Evolutionary conservation across 2,888 invertebrate genomes (phyloP), one percentile per base, ranked within the genome.

Genomic region (Amiota minor): DNA sequence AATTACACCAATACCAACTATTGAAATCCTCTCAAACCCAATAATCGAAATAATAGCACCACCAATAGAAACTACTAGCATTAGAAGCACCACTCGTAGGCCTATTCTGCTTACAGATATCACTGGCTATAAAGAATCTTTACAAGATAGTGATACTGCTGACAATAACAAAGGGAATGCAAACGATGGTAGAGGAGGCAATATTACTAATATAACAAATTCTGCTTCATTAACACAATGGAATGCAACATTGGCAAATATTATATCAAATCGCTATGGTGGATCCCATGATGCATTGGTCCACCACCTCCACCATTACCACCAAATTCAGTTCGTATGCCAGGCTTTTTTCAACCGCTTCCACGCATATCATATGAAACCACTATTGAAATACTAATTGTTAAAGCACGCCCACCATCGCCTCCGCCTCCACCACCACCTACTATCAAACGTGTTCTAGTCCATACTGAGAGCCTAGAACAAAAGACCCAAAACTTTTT

Each of bases 301-400:
- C 83, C 84, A 49, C 83, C 84, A 50, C 84, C 85, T 20, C 83
- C 87, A 61, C 87, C 87, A 46, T 74, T 87, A 73, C 88, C 89
- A n/a, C 88, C 89, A 35, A 80, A 88, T 75, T 84, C 81, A 74
- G 78, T 87, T 73, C 88, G 89, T 78, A 89, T 89, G 89, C 89
- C 89, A 72, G 89, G 89, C 82, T 89, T 90, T 74, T 89, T 90
- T 79, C 88, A 89, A 87, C 90, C 90, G 70, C 82, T 90, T 74
- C 90, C 89, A 74, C 85, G 84, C 78, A 86, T 90, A 75, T 85
- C 87, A 79, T 90, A 90, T 75, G 90, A 90, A 81, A 89, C 89
- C 55, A 87, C 89, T 72, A 85, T 90, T 76, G 90, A 90, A 83
- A 88, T 90, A 77, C 82, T 89, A 74, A 83, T 90, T 50, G 80